These are phyloP conservation scores for Scartelaos histophorus DNA, from an alignment of 2,113 vertebrate genomes.

Conservation along the genomic window DNA sequence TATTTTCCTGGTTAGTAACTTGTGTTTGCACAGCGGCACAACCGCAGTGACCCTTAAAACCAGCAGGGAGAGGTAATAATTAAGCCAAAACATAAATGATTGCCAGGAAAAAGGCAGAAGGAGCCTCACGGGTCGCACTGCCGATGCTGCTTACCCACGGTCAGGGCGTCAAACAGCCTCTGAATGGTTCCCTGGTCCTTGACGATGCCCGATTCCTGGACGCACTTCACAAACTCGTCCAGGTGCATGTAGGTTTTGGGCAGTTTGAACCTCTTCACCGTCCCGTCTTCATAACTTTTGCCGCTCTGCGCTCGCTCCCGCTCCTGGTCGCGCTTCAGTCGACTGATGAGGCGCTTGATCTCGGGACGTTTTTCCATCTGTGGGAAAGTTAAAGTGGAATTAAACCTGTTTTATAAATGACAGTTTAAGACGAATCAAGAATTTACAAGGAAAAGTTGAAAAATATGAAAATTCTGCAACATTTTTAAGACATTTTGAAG, in stretches of 20 bases:
- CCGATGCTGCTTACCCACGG: constrained; percentile 89
- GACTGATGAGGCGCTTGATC: constrained; percentile 84
- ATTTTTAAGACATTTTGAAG: too few relatives aligned
- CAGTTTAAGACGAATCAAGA: neutral
- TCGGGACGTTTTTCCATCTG: constrained; percentile 81
- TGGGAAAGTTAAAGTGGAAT: neutral
- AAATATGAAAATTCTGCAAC: too few relatives aligned
- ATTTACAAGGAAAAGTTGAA: too few relatives aligned
- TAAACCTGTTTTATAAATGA: too few relatives aligned
- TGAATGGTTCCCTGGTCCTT: constrained; percentile 85
- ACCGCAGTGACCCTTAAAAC: constrained; percentile 18
- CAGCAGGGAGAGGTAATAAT: constrained; percentile 48
- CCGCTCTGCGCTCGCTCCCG: constrained; percentile 65
- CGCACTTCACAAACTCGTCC: constrained; percentile 87
- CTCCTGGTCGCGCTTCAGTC: constrained; percentile 82
- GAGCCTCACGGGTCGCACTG: too few relatives aligned
- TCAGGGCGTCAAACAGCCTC: constrained; percentile 89
- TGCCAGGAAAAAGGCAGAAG: constrained; percentile 20
- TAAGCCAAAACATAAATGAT: constrained; percentile 51
- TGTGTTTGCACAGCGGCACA: neutral
- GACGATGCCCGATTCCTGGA: constrained; percentile 95
- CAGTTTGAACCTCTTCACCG: constrained; percentile 89
- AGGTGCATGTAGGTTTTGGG: constrained; percentile 89
- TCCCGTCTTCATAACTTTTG: constrained; percentile 54
- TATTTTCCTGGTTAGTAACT: too few relatives aligned